phyloP scores from a whole-genome alignment of 2,113 vertebrate genomes.

The Hippocampus mohnikei region DNA sequence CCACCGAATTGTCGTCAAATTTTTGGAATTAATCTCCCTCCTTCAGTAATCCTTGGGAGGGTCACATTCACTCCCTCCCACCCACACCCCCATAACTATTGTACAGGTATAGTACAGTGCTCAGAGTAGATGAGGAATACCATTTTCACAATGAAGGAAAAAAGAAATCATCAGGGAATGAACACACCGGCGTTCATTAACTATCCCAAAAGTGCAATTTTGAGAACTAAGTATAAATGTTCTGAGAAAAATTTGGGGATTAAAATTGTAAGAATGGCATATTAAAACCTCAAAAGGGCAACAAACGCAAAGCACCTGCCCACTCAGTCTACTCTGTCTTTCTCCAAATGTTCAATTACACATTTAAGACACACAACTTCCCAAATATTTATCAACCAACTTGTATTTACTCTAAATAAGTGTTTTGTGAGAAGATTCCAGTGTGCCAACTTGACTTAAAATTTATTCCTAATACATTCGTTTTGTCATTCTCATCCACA shows the following conservation, averaged over 20 bases:
- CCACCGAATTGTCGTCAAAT: conserved; percentile 34
- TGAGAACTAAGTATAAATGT: background rate
- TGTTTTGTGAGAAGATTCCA: too few relatives aligned
- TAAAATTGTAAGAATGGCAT: background rate
- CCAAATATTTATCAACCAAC: background rate
- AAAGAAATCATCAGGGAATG: background rate
- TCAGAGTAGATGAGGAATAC: background rate
- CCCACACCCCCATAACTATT: too few relatives aligned
- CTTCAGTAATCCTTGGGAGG: conserved; percentile 34
- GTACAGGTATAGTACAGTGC: background rate
- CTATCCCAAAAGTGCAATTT: background rate
- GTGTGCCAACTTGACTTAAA: too few relatives aligned
- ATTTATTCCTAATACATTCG: too few relatives aligned
- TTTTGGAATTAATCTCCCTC: conserved; percentile 35
- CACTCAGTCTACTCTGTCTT: background rate
- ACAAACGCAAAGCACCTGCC: background rate
- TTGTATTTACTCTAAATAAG: too few relatives aligned
- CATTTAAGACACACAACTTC: background rate
- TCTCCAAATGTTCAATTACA: background rate
- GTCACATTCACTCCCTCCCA: conserved; percentile 32
- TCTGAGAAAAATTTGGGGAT: background rate
- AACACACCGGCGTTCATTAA: background rate
- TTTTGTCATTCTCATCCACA: too few relatives aligned
- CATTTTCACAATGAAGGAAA: too few relatives aligned
- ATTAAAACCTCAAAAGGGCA: background rate